Evolutionary conservation across 2,113 vertebrate species (phyloP).

Genomic region (Myxocyprinus asiaticus): DNA sequence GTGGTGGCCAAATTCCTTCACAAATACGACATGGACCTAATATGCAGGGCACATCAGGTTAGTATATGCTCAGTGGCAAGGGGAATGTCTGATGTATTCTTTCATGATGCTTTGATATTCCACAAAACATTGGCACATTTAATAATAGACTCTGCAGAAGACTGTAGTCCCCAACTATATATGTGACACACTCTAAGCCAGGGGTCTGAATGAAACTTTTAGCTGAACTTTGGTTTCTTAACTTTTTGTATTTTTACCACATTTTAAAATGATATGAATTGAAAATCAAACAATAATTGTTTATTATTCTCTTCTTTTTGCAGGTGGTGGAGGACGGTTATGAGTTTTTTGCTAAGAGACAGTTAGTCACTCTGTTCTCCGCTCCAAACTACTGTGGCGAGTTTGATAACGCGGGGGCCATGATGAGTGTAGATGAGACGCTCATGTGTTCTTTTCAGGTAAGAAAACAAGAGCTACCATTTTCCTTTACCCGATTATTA

Average conservation of each 20-base stretch:
- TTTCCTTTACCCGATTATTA: not conserved
- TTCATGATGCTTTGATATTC: too few species aligned
- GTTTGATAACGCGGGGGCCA: slow-evolving; percentile 81
- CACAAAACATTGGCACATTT: too few species aligned
- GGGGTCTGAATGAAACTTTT: too few species aligned
- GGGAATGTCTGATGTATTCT: too few species aligned
- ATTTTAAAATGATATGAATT: too few species aligned
- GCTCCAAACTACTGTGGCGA: slow-evolving; percentile 83
- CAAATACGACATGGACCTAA: slow-evolving; percentile 84
- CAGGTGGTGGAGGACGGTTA: slow-evolving; percentile 81
- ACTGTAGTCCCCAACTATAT: too few species aligned
- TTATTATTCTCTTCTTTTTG: slow-evolving; percentile 19
- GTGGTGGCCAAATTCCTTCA: slow-evolving; percentile 83
- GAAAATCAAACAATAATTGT: too few species aligned
- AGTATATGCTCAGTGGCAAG: not conserved
- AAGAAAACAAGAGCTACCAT: not conserved
- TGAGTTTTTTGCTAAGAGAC: slow-evolving; percentile 80
- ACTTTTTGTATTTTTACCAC: too few species aligned
- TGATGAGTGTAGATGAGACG: slow-evolving; percentile 82
- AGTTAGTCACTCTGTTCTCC: slow-evolving; percentile 78
- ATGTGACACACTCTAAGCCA: not conserved
- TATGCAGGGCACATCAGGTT: slow-evolving; percentile 83
- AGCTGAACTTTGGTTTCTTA: too few species aligned
- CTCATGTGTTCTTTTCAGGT: slow-evolving; percentile 84
- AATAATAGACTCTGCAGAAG: too few species aligned